Evolutionary conservation across 2,888 invertebrate species (phyloP).

Genomic region (Dryococelus australis): DNA sequence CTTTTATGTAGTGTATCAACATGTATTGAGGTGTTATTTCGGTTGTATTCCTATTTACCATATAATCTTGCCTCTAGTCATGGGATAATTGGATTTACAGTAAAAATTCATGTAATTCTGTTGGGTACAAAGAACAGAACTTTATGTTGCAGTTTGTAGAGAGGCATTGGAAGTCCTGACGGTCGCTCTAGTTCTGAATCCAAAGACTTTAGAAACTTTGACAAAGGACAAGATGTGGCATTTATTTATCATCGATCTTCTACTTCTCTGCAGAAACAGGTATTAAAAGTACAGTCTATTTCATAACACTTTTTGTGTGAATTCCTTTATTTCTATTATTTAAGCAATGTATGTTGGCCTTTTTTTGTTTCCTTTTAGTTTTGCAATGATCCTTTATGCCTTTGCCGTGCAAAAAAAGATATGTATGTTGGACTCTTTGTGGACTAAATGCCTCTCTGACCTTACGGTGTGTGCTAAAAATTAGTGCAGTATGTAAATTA

Average conservation of each 20-base stretch:
- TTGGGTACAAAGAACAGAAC: not conserved
- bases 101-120: too few relatives aligned
- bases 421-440: too few relatives aligned
- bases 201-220: slow-evolving; percentile 82
- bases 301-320: not conserved
- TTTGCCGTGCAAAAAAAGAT: too few relatives aligned
- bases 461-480: too few relatives aligned
- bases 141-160: slow-evolving; percentile 71
- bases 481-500: too few relatives aligned
- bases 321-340: not conserved
- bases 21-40: too few relatives aligned
- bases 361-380: too few relatives aligned
- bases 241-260: slow-evolving; percentile 85
- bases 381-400: too few relatives aligned
- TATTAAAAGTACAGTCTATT: slow-evolving; percentile 38
- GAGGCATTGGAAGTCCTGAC: slow-evolving; percentile 94
- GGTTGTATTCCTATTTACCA: too few relatives aligned
- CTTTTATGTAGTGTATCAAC: not conserved
- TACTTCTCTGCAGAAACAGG: slow-evolving; percentile 72
- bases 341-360: not conserved
- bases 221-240: slow-evolving; percentile 87
- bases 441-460: too few relatives aligned
- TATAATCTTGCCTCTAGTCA: too few relatives aligned
- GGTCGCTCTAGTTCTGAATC: slow-evolving; percentile 87
- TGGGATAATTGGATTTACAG: not conserved